Base-by-base conservation (phyloP, 23 tunicate genomes). In the Phallusia fumigata region DNA sequence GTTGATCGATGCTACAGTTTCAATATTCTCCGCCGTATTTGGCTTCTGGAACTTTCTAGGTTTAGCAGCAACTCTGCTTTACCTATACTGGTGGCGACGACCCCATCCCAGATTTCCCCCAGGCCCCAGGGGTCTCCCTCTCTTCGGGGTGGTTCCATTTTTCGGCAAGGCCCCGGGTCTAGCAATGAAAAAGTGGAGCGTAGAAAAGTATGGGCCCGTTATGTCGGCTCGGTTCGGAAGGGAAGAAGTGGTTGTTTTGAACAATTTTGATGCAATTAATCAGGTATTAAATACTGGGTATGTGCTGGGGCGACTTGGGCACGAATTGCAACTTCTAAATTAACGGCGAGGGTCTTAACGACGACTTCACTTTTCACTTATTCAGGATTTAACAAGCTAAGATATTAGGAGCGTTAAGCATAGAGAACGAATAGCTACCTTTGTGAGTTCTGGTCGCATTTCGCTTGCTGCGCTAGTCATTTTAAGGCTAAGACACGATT, bases 81-180 rank as follows among this genome's bases (percentile, higher is more conserved):
- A 21, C 69, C 8, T 58, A 8, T 74, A 74, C 47, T 78, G 81
- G 81, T 78, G 81, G 81, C 35, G 36, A 34, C 34, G 32, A 45
- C 81, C 81, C 22, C 81, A 45, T 34, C 13, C 69, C 3, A 30
- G 30, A n/a, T 78, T 78, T 45, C 81, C 81, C 2, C 81, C 81
- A 6, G 81, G 81, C 58, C 81, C 81, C 10, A 78, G 81, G 36
- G 81, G 81, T 31, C n/a, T 78, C 18, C 53, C 81, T 11, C 24
- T 78, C 5, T 30, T 78, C 6, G 81, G 81, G 33, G 81, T 45
- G 22, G 21, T 78, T 21, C 81, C 64, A n/a, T 78, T 40, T 40
- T 40, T 78, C 1, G 81, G 58, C n/a, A 44, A 28, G 33, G 32
- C 35, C 64, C 30, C 58, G 2, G 81, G 36, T 2, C 35, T 47